Percentiles rank a stretch among this genome's conserved stretches.
These are phyloP conservation scores for Laupala kohalensis DNA, from an alignment of 1,140 invertebrate species.

Conservation along the genomic window DNA sequence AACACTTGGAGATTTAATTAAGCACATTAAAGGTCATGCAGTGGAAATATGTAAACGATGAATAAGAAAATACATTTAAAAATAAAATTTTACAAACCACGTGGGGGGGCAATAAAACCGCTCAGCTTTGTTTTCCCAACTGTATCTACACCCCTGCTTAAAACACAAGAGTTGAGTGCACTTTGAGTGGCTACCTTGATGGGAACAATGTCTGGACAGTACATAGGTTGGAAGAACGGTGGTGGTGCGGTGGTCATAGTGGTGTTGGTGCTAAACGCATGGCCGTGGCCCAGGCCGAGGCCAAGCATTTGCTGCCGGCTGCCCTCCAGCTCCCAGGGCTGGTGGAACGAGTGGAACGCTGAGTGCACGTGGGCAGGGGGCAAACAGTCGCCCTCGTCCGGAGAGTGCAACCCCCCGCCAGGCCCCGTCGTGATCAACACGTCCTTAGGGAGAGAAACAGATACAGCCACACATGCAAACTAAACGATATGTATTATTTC, in stretches of 20 bases:
- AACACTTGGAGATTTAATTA: too few relatives aligned
- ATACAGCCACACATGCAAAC: conserved; percentile 17
- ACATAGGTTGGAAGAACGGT: conserved; percentile 29
- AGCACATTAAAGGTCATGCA: too few relatives aligned
- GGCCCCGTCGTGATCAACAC: conserved; percentile 15
- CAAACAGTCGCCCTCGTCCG: conserved; percentile 6
- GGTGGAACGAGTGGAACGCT: conserved; percentile 38
- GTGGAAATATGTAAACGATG: too few relatives aligned
- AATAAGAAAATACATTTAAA: too few relatives aligned
- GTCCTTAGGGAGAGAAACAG: conserved; percentile 14
- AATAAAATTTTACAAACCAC: too few relatives aligned
- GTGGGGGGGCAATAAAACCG: too few relatives aligned
- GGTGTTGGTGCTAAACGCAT: conserved; percentile 11
- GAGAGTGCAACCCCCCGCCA: conserved; percentile 10
- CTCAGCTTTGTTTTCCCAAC: too few relatives aligned
- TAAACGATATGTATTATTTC: neutral
- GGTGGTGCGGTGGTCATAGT: conserved; percentile 15
- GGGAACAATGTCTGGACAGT: conserved; percentile 50
- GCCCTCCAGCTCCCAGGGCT: conserved; percentile 39
- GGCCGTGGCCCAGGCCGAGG: conserved; percentile 15
- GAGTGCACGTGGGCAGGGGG: conserved; percentile 28
- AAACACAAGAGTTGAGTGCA: neutral
- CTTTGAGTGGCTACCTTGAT: conserved; percentile 45
- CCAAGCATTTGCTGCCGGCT: conserved; percentile 26
- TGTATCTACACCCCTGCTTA: too few relatives aligned